Base-by-base conservation (phyloP, 2,888 invertebrate genomes). In the Sphaerophoria rueppellii region DNA sequence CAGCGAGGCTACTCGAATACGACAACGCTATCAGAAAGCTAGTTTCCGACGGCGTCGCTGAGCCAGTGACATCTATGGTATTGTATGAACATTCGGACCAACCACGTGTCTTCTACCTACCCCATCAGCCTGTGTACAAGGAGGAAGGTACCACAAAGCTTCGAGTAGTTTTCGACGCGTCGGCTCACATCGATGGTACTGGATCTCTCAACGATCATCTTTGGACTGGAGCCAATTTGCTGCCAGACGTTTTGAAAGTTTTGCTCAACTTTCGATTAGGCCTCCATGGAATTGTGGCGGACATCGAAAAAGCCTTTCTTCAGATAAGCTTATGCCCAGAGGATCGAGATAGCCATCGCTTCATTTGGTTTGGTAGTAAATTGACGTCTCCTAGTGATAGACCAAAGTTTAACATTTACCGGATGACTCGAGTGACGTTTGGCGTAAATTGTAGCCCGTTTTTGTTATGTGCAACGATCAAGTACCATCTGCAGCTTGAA, bases 201-300 rank as follows among this genome's bases (percentile, higher is more conserved):
- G 9, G 34, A 0, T 78, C 71, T 4, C 58, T 78, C 0, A 79
- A 79, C 34, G 69, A 79, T 69, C 73, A 73, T n/a, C 54, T 79
- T 32, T 72, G 34, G 48, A 58, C 57, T 9, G 78, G 71, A 46
- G 58, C 57, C 16, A 78, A 78, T 16, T 35, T 78, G 60, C 35
- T 79, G 16, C 79, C 79, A 11, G 73, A 79, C 9, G 67, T 79
- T 5, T 4, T 79, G 11, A 46, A 37, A 6, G n/a, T 65, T 9
- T 11, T 60, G 0, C 43, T 78, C 0, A 71, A 78, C 16, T 78
- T 76, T 52, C 65, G 69, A 4, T 63, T 73, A 2, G 73, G 73
- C 0, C 55, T 32, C 4, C 24, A 60, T 55, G 69, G 61, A 0
- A 48, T 79, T 11, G 73, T 73, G 4, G 73, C 73, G 1, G 60